phyloP scores from a whole-genome alignment of 2,888 invertebrate species.

The Drosophila merina region DNA sequence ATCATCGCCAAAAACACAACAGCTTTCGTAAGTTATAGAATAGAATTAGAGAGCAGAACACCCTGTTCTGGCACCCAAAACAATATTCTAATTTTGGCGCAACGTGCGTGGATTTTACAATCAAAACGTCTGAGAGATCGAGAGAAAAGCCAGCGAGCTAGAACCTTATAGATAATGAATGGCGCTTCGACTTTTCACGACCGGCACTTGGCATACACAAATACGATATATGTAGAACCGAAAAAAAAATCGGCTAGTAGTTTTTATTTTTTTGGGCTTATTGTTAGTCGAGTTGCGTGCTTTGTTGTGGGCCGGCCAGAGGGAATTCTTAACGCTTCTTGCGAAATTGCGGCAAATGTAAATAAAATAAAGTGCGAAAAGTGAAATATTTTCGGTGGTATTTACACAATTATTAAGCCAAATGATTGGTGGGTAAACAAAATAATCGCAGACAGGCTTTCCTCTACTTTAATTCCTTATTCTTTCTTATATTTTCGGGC shows the following conservation, averaged over 20 bases:
- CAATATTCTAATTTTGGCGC: constrained; percentile 75
- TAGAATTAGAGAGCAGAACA: neutral
- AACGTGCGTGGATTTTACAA: constrained; percentile 56
- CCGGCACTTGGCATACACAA: constrained; percentile 72
- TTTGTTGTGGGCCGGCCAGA: constrained; percentile 65
- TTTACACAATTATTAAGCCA: constrained; percentile 55
- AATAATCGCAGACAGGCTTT: neutral
- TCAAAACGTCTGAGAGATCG: constrained; percentile 5
- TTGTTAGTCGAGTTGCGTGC: constrained; percentile 66
- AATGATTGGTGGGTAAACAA: constrained; percentile 77
- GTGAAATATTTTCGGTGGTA: constrained; percentile 26
- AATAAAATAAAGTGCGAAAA: constrained; percentile 39
- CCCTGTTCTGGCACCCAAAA: constrained; percentile 28
- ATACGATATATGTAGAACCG: constrained; percentile 14
- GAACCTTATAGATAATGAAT: constrained; percentile 55
- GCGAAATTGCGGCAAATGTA: constrained; percentile 41
- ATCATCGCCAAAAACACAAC: constrained; percentile 91
- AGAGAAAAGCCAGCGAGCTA: constrained; percentile 32
- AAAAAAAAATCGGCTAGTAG: constrained; percentile 23
- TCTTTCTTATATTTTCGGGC: neutral
- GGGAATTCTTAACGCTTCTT: constrained; percentile 30
- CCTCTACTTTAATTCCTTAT: neutral
- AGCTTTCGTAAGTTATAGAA: constrained; percentile 89
- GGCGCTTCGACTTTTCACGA: constrained; percentile 66
- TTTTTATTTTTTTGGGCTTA: constrained; percentile 41